Conservation (phyloP, 2,797 vertebrate genomes). For the Catostomus latipinnis region DNA sequence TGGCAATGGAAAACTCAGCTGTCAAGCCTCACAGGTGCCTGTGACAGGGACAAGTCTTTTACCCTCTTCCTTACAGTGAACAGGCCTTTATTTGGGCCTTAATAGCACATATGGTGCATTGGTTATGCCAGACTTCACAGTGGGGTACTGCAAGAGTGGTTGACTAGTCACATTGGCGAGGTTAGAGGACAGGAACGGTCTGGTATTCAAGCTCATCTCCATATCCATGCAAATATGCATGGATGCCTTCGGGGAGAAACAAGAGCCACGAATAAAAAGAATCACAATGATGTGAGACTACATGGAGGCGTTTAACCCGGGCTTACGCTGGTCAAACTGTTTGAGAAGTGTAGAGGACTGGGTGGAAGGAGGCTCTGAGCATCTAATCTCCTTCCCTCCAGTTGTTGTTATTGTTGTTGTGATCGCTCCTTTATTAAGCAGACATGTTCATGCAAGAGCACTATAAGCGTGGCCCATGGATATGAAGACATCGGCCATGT, state of each 20-base stretch:
- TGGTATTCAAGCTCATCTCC: conserved; percentile 48
- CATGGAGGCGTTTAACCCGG: conserved; percentile 28
- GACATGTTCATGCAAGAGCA: conserved; percentile 45
- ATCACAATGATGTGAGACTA: conserved; percentile 46
- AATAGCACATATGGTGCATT: conserved; percentile 49
- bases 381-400: conserved; percentile 41
- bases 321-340: conserved; percentile 22
- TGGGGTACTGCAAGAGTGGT: conserved; percentile 36
- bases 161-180: conserved; percentile 47
- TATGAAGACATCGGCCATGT: too few species aligned
- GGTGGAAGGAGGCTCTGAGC: conserved; percentile 16
- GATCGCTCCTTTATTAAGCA: conserved; percentile 39
- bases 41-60: conserved; percentile 59
- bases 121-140: conserved; percentile 43
- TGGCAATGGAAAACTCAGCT: conserved; percentile 71
- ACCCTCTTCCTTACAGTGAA: conserved; percentile 26
- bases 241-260: conserved; percentile 34
- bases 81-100: conserved; percentile 59
- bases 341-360: conserved; percentile 20
- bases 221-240: conserved; percentile 36
- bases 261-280: conserved; percentile 24
- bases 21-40: conserved; percentile 61
- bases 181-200: conserved; percentile 26
- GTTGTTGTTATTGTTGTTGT: conserved; percentile 27
- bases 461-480: too few species aligned